Conservation (phyloP, 2,113 vertebrate genomes). For the Turnix velox region DNA sequence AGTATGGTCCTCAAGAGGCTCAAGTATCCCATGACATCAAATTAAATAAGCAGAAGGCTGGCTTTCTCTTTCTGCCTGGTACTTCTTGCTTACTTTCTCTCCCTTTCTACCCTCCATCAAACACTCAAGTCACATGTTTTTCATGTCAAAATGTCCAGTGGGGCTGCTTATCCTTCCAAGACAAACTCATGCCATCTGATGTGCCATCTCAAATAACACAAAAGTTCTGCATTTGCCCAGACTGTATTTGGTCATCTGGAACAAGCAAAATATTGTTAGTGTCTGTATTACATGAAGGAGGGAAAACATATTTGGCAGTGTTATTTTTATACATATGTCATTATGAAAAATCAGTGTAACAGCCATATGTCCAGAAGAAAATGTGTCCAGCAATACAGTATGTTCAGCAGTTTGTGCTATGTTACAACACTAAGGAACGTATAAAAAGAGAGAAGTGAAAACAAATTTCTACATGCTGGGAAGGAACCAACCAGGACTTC, state of each 20-base stretch:
- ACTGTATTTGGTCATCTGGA: background rate
- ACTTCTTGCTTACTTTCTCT: background rate
- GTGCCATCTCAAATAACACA: background rate
- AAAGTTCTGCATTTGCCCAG: background rate
- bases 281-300: background rate
- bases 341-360: slow-evolving; percentile 30
- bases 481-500: slow-evolving; percentile 20
- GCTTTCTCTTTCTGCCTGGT: background rate
- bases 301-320: background rate
- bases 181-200: background rate
- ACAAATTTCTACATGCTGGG: background rate
- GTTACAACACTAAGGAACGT: background rate
- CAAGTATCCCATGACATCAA: background rate
- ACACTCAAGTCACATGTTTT: background rate
- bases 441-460: background rate
- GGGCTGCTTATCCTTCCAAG: background rate
- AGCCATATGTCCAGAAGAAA: background rate
- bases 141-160: background rate
- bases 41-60: background rate
- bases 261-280: background rate
- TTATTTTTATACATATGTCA: slow-evolving; percentile 15
- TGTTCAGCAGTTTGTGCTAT: background rate
- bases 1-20: background rate
- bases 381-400: background rate
- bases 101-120: background rate